A percentile compares a stretch with the other conserved stretches of the same genome.
Conservation (phyloP, 2,113 vertebrate genomes). For the Baryphthengus martii region DNA sequence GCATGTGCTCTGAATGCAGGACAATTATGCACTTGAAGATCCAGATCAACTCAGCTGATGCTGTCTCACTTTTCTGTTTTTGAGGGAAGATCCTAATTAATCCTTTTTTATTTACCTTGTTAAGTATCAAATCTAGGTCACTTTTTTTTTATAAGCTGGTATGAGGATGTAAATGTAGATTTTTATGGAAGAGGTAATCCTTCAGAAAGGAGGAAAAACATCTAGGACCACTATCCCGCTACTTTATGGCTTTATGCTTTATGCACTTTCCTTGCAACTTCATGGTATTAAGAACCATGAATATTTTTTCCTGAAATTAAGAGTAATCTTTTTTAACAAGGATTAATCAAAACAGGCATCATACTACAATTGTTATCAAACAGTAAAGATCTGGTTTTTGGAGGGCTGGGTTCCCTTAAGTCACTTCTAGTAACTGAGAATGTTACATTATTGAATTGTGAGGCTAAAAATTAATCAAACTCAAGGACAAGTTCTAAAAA, state of each 20-base stretch:
- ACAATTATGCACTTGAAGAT: background rate
- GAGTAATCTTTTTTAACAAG: background rate
- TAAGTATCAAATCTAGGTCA: background rate
- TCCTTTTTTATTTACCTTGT: background rate
- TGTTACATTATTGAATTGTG: background rate
- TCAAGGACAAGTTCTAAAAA: background rate
- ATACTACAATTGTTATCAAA: background rate
- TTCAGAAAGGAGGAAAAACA: background rate
- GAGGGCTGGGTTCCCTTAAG: background rate
- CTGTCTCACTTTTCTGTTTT: background rate
- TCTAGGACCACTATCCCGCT: background rate
- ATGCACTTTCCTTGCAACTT: background rate
- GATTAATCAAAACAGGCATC: background rate
- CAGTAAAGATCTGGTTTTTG: background rate
- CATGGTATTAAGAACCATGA: background rate
- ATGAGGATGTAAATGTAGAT: background rate
- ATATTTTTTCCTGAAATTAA: background rate
- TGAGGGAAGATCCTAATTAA: background rate
- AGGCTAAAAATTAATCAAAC: background rate
- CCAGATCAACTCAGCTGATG: background rate
- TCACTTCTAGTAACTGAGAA: background rate
- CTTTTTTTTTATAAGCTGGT: background rate
- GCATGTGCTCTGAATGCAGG: slow-evolving; percentile 26
- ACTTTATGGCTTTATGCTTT: rapidly evolving
- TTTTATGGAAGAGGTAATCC: background rate